Evolutionary conservation across 2,113 vertebrate genomes (phyloP).

Genomic region (Butastur rufipennis): DNA sequence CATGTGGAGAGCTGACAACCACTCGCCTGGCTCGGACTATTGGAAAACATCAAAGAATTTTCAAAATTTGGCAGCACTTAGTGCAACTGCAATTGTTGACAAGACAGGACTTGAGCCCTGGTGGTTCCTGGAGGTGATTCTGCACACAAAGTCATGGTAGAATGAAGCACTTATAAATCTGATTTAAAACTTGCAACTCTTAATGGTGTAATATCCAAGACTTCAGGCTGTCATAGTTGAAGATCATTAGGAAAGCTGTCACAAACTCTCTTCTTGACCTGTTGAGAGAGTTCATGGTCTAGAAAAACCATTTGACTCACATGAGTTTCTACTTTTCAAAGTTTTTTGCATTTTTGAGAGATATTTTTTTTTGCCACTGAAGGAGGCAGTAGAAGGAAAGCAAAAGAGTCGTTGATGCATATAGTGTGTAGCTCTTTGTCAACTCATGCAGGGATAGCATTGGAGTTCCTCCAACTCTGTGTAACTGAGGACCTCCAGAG

Average conservation of each 20-base stretch:
- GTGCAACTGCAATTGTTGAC: background rate
- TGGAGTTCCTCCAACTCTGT: background rate
- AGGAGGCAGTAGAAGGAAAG: background rate
- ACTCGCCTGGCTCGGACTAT: accelerated
- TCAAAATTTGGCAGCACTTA: background rate
- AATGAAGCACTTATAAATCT: background rate
- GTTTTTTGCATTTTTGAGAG: background rate
- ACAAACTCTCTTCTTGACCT: background rate
- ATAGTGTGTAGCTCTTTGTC: background rate
- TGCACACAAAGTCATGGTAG: background rate
- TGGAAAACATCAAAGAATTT: background rate
- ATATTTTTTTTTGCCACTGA: accelerated
- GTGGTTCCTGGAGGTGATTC: background rate
- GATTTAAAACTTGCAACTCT: background rate
- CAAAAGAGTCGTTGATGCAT: background rate
- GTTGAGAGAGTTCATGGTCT: background rate
- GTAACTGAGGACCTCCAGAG: background rate
- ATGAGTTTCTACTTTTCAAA: background rate
- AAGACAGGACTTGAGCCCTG: background rate
- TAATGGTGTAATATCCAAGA: background rate
- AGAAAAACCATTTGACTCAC: background rate
- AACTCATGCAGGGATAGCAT: background rate
- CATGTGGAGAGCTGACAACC: background rate
- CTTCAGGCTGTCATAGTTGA: background rate
- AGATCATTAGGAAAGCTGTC: background rate